These are phyloP conservation scores for Coptotermes formosanus DNA, from an alignment of 1,140 invertebrate genomes.

Conservation along the genomic window DNA sequence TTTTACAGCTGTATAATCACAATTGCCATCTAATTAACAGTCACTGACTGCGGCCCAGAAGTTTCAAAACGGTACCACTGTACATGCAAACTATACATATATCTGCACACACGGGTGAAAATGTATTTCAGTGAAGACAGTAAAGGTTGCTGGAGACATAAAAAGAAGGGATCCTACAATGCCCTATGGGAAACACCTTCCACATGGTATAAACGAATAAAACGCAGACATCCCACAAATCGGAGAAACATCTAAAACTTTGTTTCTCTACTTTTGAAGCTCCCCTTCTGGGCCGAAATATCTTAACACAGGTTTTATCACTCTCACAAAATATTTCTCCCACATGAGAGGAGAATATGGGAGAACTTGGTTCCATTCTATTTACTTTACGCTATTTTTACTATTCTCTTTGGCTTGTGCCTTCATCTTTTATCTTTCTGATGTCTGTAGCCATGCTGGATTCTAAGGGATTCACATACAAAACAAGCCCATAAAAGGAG, in stretches of 20 bases:
- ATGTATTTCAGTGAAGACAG: not conserved
- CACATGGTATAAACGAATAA: not conserved
- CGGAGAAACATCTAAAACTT: not conserved
- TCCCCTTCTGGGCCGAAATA: not conserved
- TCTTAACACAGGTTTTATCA: not conserved
- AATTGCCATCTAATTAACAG: too few relatives aligned
- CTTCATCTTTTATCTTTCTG: conserved; percentile 5
- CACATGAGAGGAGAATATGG: not conserved
- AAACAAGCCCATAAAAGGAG: not conserved
- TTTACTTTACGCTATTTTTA: not conserved
- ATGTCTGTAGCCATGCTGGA: not conserved
- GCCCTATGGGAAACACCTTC: not conserved
- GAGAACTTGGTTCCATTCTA: not conserved
- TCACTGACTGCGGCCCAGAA: too few relatives aligned
- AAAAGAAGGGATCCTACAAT: not conserved
- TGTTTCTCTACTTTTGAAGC: not conserved
- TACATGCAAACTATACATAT: not conserved
- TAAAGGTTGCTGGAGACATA: not conserved
- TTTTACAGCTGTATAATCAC: too few relatives aligned
- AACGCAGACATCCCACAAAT: not conserved
- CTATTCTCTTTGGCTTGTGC: not conserved
- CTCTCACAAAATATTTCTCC: not conserved
- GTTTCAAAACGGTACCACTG: too few relatives aligned
- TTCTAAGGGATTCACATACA: not conserved
- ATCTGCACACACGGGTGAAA: not conserved